Conservation (phyloP, 2,888 invertebrate species). For the Hylaea fasciaria region DNA sequence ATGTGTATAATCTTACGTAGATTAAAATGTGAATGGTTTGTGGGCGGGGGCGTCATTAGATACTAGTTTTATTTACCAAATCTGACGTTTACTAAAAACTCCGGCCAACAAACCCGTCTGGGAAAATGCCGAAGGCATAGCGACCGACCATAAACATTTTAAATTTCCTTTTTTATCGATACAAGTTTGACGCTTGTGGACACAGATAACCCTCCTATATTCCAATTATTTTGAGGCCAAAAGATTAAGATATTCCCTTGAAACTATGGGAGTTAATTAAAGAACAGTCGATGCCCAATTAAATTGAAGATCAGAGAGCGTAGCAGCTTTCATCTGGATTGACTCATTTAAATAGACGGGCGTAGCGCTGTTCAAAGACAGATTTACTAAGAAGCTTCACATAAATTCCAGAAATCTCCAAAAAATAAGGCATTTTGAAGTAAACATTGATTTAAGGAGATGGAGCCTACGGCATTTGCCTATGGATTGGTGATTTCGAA, state of each 20-base stretch:
- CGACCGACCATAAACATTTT: constrained; percentile 51
- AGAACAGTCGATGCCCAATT: constrained; percentile 38
- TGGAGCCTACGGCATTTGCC: constrained; percentile 9
- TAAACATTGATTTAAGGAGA: constrained; percentile 22
- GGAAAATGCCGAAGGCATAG: constrained; percentile 50
- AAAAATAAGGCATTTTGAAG: constrained; percentile 13
- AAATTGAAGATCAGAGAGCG: constrained; percentile 34
- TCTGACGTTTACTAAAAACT: constrained; percentile 56
- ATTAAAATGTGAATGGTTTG: constrained; percentile 52
- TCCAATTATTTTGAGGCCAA: constrained; percentile 50
- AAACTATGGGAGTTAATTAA: constrained; percentile 43
- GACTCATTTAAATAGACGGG: constrained; percentile 30
- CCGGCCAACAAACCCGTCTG: constrained; percentile 48
- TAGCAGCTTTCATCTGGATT: constrained; percentile 33
- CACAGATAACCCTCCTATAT: constrained; percentile 48
- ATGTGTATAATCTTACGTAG: constrained; percentile 53
- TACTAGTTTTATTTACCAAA: constrained; percentile 61
- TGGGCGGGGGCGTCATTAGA: constrained; percentile 55
- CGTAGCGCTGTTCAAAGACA: constrained; percentile 19
- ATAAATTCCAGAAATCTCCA: constrained; percentile 16
- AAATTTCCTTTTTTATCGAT: constrained; percentile 56
- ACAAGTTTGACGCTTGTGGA: constrained; percentile 47
- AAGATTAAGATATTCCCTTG: constrained; percentile 44
- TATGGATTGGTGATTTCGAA: constrained; percentile 7
- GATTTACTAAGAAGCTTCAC: constrained; percentile 24